Base-by-base conservation (phyloP, 2,888 invertebrate genomes). In the Agonopterix heracliana region DNA sequence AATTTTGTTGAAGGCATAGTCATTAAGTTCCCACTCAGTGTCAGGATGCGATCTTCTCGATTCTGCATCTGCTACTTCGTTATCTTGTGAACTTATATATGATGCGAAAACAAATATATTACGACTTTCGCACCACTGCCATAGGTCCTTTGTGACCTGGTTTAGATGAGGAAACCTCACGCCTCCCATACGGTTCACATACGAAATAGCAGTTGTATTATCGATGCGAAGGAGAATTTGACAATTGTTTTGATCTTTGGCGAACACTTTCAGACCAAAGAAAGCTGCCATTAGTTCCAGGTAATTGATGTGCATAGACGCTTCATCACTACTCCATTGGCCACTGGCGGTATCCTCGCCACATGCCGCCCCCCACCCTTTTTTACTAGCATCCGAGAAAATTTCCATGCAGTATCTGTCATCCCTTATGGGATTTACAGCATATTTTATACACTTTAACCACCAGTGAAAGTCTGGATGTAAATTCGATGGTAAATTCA, bases 61-160 rank as follows among this genome's bases (percentile, higher is more conserved):
- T 41, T 51, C 56, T 12, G 46, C 46, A 36, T 54, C 54, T 4
- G 51, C 56, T 12, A 50, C 41, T 3, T 7, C 8, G 45, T 56
- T 54, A 11, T 44, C 34, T 17, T 26, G 7, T 5, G 44, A 44
- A 2, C 44, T 7, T 42, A 50, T 47, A 44, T 50, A 50, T 12
- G 50, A 50, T 13, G 50, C 46, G 35, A 46, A 46, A 1, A 50
- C 46, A 17, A 44, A 34, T 41, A 46, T 41, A 34, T 34, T 45
- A n/a, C 11, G 49, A 11, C 42, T 7, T 34, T 57, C 55, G 14
- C 53, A 51, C 48, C 53, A 57, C 40, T 57, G 53, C 54, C 54
- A 54, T 41, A 56, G 38, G 8, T 50, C 8, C 35, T 44, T 41
- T 26, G 50, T 50, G 3, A 49, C 12, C 3, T 49, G 11, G 9